Evolutionary conservation across 2,888 invertebrate species (phyloP).

Genomic region (Perithous albicinctus): DNA sequence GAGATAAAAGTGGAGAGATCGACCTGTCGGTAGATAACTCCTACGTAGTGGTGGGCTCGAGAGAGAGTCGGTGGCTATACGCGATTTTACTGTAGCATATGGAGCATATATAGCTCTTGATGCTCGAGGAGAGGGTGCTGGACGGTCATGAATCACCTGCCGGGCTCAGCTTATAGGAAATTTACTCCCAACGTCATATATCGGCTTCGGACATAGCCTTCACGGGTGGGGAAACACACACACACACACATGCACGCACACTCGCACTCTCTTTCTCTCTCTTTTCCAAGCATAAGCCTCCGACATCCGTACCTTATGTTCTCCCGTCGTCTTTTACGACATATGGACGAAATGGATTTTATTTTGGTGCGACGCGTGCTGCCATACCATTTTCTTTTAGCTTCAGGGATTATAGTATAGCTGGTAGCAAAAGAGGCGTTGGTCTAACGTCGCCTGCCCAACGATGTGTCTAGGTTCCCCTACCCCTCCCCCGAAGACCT

Average conservation of each 20-base stretch:
- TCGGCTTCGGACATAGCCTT: slow-evolving; percentile 41
- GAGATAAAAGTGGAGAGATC: slow-evolving; percentile 53
- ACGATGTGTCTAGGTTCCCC: slow-evolving; percentile 43
- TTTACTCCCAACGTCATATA: slow-evolving; percentile 65
- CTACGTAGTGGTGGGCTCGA: slow-evolving; percentile 22
- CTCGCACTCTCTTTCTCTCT: slow-evolving; percentile 2
- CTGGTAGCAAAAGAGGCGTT: slow-evolving; percentile 15
- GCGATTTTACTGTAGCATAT: slow-evolving; percentile 47
- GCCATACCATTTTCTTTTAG: slow-evolving; percentile 40
- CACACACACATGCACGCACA: background rate
- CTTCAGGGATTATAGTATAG: slow-evolving; percentile 34
- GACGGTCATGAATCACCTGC: slow-evolving; percentile 65
- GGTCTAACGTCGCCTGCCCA: slow-evolving; percentile 34
- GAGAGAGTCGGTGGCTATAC: background rate
- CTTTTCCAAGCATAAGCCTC: slow-evolving; percentile 56
- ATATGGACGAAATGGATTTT: slow-evolving; percentile 69
- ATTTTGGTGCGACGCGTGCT: slow-evolving; percentile 64
- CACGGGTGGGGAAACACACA: slow-evolving; percentile 16
- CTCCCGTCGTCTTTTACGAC: slow-evolving; percentile 65
- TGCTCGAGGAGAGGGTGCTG: slow-evolving; percentile 50
- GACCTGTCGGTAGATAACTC: slow-evolving; percentile 54
- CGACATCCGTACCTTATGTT: slow-evolving; percentile 60
- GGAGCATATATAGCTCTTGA: slow-evolving; percentile 10
- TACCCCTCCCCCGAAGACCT: slow-evolving; percentile 43
- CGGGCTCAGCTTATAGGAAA: slow-evolving; percentile 61